phyloP scores from a whole-genome alignment of 2,888 invertebrate species.

The Drosophila hawaiiensis region DNA sequence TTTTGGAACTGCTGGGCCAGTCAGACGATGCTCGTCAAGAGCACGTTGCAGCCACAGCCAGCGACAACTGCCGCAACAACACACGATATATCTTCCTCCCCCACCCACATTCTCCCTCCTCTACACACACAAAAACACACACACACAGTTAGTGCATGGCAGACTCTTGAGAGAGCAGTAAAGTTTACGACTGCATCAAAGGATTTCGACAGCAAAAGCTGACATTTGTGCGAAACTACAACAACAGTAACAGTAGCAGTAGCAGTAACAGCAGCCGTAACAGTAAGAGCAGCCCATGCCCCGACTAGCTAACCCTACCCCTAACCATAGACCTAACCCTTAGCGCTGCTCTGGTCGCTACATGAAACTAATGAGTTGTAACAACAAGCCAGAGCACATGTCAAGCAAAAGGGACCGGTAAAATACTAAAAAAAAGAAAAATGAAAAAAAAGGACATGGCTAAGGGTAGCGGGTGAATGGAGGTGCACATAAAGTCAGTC shows the following conservation, averaged over 20 bases:
- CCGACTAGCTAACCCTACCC: neutral
- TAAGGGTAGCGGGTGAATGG: neutral
- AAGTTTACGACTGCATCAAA: slow-evolving; percentile 75
- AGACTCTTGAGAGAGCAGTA: slow-evolving; percentile 56
- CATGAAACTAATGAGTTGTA: slow-evolving; percentile 75
- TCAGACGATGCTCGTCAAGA: slow-evolving; percentile 57
- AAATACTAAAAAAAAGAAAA: slow-evolving; percentile 6
- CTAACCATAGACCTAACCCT: neutral
- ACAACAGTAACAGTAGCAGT: neutral
- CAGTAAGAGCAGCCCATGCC: neutral
- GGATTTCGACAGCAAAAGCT: slow-evolving; percentile 59
- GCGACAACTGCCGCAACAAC: slow-evolving; percentile 53
- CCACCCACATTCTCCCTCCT: too few relatives aligned
- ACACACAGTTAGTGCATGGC: slow-evolving; percentile 12
- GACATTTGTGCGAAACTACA: slow-evolving; percentile 34
- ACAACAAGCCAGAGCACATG: slow-evolving; percentile 71
- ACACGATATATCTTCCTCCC: slow-evolving; percentile 16
- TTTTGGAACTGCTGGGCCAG: slow-evolving; percentile 56
- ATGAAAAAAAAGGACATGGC: neutral
- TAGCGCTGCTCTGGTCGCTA: slow-evolving; percentile 23
- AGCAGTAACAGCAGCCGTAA: neutral
- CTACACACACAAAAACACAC: neutral
- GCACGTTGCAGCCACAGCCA: slow-evolving; percentile 61
- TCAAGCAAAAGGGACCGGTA: slow-evolving; percentile 34
- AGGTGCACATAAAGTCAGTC: slow-evolving; percentile 3